A percentile compares a stretch with the other conserved stretches of the same genome.
Evolutionary conservation across 1,140 invertebrate species (phyloP).

Genomic region (Phocides pigmalion): DNA sequence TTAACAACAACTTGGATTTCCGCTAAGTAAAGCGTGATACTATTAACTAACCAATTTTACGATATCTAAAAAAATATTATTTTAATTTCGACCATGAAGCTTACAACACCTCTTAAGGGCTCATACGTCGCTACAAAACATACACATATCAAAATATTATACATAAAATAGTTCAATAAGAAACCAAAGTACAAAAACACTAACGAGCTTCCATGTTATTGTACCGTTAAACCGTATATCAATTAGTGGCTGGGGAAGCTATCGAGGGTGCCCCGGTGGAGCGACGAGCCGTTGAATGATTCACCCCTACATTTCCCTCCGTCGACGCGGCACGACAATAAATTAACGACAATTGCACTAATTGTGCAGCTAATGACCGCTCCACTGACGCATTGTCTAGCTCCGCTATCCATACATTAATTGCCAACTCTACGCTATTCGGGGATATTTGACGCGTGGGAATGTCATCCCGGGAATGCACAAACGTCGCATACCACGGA

Average conservation of each 20-base stretch:
- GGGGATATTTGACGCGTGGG: slow-evolving; percentile 58
- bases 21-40: too few species aligned
- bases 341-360: slow-evolving; percentile 81
- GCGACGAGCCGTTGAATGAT: slow-evolving; percentile 37
- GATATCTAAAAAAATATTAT: too few species aligned
- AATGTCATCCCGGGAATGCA: slow-evolving; percentile 36
- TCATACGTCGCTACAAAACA: too few species aligned
- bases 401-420: slow-evolving; percentile 56
- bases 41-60: too few species aligned
- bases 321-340: slow-evolving; percentile 62
- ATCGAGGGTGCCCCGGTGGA: slow-evolving; percentile 25
- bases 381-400: slow-evolving; percentile 71
- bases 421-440: slow-evolving; percentile 48
- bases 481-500: background rate
- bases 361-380: slow-evolving; percentile 74
- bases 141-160: too few species aligned
- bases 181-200: slow-evolving; percentile 14
- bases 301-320: slow-evolving; percentile 38
- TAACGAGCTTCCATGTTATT: slow-evolving; percentile 19
- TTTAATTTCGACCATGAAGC: too few species aligned
- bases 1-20: too few species aligned
- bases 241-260: slow-evolving; percentile 30
- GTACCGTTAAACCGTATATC: slow-evolving; percentile 28
- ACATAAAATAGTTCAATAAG: background rate
- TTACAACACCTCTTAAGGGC: too few species aligned